Evolutionary conservation across 2,888 invertebrate species (phyloP), one percentile per base, ranked within the genome.

Genomic region (Trileptium ribeirensis): DNA sequence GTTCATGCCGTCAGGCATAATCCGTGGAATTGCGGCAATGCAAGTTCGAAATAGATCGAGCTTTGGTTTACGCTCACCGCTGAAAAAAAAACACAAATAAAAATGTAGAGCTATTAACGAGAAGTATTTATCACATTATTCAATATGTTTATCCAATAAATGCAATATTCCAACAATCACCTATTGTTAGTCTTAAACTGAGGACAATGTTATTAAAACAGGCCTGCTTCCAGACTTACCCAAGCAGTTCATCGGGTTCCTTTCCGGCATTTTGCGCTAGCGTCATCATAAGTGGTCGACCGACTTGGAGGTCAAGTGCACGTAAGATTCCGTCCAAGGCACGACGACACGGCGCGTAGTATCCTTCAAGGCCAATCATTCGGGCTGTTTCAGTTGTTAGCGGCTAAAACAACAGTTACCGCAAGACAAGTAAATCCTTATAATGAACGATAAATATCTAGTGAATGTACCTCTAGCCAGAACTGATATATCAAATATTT

Each of bases 41-140:
- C 99, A 99, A 0, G 98, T 99, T 70, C 98, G 92, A 89, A 99
- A 98, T 86, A 99, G 90, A 90, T 99, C 99, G 85, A 99, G 95
- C 88, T 97, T 93, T 0, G 98, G 97, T 89, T 99, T 99, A 67
- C 97, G 92, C 89, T 99, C 99, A 0, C 97, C 97, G 0, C 90
- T 91, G 85, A 79, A 87, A 85, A 81, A n/a, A n/a, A n/a, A n/a
- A n/a, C n/a, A 81, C 51, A 64, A 77, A 80, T 38, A 84, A 29
- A n/a, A 33, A 33, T 29, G 3, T n/a, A 75, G 39, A n/a, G n/a
- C n/a, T n/a, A n/a, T n/a, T n/a, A n/a, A n/a, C n/a, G n/a, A n/a
- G n/a, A n/a, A n/a, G n/a, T n/a, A n/a, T n/a, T n/a, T n/a, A n/a
- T n/a, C n/a, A n/a, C n/a, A n/a, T n/a, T n/a, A n/a, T n/a, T n/a